phyloP scores from a whole-genome alignment of 2,888 invertebrate species.

The Miltochrista miniata region DNA sequence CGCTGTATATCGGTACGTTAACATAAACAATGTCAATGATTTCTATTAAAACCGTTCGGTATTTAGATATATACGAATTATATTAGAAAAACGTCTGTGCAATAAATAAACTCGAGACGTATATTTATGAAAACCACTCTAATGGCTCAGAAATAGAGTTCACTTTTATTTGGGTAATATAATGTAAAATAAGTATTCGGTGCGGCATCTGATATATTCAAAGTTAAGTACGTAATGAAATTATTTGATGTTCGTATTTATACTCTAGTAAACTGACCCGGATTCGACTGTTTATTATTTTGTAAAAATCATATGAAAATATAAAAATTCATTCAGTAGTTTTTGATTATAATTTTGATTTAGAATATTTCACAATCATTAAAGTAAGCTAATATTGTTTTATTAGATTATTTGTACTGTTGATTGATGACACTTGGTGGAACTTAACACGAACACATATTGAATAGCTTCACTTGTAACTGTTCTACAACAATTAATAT shows the following conservation, averaged over 20 bases:
- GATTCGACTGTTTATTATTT: too few species aligned
- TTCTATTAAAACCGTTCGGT: conserved; percentile 78
- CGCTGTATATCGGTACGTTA: conserved; percentile 58
- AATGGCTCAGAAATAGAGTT: conserved; percentile 39
- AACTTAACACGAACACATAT: too few species aligned
- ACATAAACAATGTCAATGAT: conserved; percentile 81
- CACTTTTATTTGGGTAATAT: conserved; percentile 22
- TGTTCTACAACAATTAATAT: too few species aligned
- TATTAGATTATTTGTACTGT: too few species aligned
- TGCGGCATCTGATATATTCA: conserved; percentile 57
- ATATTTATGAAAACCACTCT: conserved; percentile 21
- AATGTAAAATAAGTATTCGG: conserved; percentile 48
- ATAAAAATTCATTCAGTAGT: too few species aligned
- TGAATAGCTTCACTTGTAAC: too few species aligned
- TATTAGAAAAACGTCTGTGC: conserved; percentile 75
- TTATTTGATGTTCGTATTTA: conserved; percentile 17
- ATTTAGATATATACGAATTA: conserved; percentile 68
- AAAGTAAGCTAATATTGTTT: too few species aligned
- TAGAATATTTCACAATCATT: too few species aligned
- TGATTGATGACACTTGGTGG: too few species aligned
- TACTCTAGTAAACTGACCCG: too few species aligned
- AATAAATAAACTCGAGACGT: conserved; percentile 63
- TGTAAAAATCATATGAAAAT: too few species aligned
- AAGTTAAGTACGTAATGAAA: conserved; percentile 62
- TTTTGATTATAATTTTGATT: too few species aligned